Base-by-base conservation (phyloP, 1,140 invertebrate genomes). In the Anastatus disparis region DNA sequence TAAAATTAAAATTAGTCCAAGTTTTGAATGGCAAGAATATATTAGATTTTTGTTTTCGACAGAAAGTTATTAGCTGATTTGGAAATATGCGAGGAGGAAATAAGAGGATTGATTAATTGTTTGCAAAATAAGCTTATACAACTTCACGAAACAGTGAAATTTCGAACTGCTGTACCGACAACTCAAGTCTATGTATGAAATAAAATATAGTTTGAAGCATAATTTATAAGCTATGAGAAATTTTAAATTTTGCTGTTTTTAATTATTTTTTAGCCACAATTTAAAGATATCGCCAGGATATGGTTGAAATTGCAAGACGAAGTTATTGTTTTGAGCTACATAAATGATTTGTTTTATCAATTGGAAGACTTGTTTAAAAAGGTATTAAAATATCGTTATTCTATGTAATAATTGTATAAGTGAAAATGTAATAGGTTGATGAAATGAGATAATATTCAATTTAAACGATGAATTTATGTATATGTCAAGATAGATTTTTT, bases 301-400 rank as follows among this genome's bases (percentile, higher is more conserved):
- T 93, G 91, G 91, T 83, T 87, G 9, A 80, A 84, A 15, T 84
- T 91, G 73, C 90, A 92, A 76, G 87, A 91, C 71, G 86, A 89
- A 58, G 88, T 89, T 70, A 87, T 88, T 20, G 79, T 89, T n/a
- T 77, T 92, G 42, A 89, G 87, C n/a, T 87, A 86, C 13, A 82
- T 89, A 2, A 89, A 89, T 73, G 83, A 85, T 2, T 85, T 91
- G 3, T 84, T 89, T 55, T 84, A 81, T 31, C 82, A 86, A 50
- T 62, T 91, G 27, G 81, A 87, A 31, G 75, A 68, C 42, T 77
- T 90, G 63, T 85, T 85, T 73, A 78, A 85, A 29, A 84, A 82
- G 76, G 84, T 87, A 82, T 55, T 24, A 10, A 29, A 17, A 42
- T 40, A 42, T 55, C 15, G n/a, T n/a, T n/a, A n/a, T n/a, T n/a